These are phyloP conservation scores for Sarotherodon lohbergeri DNA, from an alignment of 2,113 vertebrate genomes.

Conservation along the genomic window DNA sequence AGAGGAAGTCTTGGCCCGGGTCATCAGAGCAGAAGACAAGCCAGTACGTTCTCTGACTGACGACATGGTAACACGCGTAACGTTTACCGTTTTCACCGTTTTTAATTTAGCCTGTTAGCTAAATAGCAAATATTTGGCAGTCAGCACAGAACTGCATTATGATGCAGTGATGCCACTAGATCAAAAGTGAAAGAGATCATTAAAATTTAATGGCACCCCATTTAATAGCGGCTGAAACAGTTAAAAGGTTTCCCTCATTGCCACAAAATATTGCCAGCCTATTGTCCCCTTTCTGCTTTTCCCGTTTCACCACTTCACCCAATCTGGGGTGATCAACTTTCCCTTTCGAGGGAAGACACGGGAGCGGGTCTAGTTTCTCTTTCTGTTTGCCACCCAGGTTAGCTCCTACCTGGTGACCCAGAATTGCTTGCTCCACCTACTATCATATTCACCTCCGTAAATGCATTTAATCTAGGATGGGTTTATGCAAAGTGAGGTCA, in stretches of 20 bases:
- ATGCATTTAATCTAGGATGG: not conserved
- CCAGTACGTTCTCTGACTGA: not conserved
- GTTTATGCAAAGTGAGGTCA: not conserved
- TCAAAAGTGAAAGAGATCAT: not conserved
- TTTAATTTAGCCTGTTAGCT: not conserved
- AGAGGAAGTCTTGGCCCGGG: not conserved
- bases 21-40: not conserved
- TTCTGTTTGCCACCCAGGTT: conserved; percentile 17
- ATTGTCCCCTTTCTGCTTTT: not conserved
- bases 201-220: not conserved
- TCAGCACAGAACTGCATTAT: not conserved
- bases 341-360: not conserved
- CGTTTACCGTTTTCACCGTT: not conserved
- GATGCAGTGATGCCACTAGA: not conserved
- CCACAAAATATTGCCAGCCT: not conserved
- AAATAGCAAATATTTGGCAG: not conserved
- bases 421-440: conserved; percentile 28
- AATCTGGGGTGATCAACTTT: conserved; percentile 31
- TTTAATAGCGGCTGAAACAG: not conserved
- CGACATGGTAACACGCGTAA: not conserved
- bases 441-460: conserved; percentile 13
- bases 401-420: conserved; percentile 21
- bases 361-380: conserved; percentile 15
- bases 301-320: conserved; percentile 9
- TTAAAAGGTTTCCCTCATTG: not conserved